Base-by-base conservation (phyloP, 2,113 vertebrate species). In the Xiphophorus hellerii region DNA sequence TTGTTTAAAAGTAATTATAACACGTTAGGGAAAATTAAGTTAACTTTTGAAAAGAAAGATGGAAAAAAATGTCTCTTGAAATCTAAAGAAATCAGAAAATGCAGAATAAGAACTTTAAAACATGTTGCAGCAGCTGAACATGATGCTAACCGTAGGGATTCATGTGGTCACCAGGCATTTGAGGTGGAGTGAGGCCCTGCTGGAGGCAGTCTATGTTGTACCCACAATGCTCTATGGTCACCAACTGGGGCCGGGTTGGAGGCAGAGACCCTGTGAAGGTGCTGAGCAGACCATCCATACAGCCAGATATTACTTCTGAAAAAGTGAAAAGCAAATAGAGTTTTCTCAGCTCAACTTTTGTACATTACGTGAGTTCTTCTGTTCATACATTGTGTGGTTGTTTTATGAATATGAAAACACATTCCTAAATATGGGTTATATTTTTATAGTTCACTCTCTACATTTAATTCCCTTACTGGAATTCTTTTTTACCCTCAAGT, bases 111-210 rank as follows among this genome's bases (percentile, higher is more conserved):
- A 44, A 48, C 17, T 48, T 48, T 17, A 58, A 71, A 0, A 12
- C n/a, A 30, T 13, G 2, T 20, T 5, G 7, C 48, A 39, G 30
- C 15, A 30, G 35, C 15, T 25, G 48, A 13, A 15, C 4, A 37
- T 31, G 54, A 33, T 64, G 87, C 96, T 96, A 94, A 98, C 97
- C 96, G 89, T 96, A 97, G 82, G 97, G 97, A 90, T 97, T 97
- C 97, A 98, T 98, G 95, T 98, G 96, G 94, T 98, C 97, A 86
- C 97, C 97, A 81, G 97, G 97, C 97, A 98, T 98, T 94, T 97
- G 97, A 74, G 97, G 97, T 1, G 96, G 97, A 65, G 97, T 98
- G 70, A 98, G 96, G 85, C 97, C 96, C 90, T 98, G 97, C 90
- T 97, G 96, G 93, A 97, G 97, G 0, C 95, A 95, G 86, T 97